Conservation (phyloP, 2,888 invertebrate species). For the Thumatha senex region DNA sequence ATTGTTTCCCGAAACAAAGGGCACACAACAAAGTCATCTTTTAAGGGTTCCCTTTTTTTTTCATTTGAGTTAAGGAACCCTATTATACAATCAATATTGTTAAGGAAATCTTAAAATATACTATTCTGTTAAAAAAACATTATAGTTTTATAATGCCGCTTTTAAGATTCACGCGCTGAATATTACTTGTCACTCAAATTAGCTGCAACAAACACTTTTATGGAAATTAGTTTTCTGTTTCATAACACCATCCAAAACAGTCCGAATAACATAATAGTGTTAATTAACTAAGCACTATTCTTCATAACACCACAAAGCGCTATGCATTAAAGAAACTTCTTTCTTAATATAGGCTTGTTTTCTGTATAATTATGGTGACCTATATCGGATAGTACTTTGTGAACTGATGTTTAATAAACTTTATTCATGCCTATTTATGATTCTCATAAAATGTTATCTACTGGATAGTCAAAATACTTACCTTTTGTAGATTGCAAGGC, state of each 20-base stretch:
- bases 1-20: too few relatives aligned
- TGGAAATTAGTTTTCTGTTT: conserved; percentile 28
- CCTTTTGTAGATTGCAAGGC: background rate
- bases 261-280: conserved; percentile 60
- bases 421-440: conserved; percentile 3
- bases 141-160: conserved; percentile 15
- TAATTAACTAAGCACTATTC: conserved; percentile 66
- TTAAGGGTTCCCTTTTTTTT: too few relatives aligned
- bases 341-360: conserved; percentile 17
- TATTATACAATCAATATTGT: too few relatives aligned
- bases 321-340: conserved; percentile 29
- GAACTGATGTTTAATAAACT: conserved; percentile 3
- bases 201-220: conserved; percentile 2
- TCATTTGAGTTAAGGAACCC: too few relatives aligned
- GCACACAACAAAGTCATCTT: too few relatives aligned
- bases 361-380: conserved; percentile 10
- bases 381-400: conserved; percentile 11
- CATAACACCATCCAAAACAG: conserved; percentile 28
- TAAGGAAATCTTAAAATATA: conserved; percentile 16
- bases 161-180: conserved; percentile 13
- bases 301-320: conserved; percentile 53
- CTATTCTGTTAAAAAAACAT: conserved; percentile 22
- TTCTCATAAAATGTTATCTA: background rate
- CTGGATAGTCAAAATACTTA: background rate
- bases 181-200: conserved; percentile 17